Percentiles rank a stretch among this genome's conserved stretches.
phyloP scores from a whole-genome alignment of 2,113 vertebrate genomes.

The Colius striatus region DNA sequence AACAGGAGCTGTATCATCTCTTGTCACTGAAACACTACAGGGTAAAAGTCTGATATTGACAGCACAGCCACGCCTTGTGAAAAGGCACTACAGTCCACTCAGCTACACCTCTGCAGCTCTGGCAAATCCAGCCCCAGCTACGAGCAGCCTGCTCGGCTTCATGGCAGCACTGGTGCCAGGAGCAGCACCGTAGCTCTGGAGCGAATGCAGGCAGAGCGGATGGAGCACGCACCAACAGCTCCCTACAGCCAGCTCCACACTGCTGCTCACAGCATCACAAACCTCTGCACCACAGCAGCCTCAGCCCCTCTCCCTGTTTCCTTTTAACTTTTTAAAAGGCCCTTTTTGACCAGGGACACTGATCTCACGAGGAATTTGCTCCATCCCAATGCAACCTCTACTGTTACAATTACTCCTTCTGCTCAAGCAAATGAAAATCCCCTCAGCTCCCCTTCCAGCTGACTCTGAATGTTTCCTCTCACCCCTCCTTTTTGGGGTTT shows the following conservation, averaged over 20 bases:
- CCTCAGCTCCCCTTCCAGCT: neutral
- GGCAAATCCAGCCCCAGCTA: neutral
- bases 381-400: neutral
- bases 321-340: neutral
- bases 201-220: neutral
- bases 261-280: neutral
- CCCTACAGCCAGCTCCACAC: neutral
- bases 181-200: neutral
- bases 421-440: constrained; percentile 1
- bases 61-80: neutral
- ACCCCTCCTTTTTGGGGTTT: neutral
- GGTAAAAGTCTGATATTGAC: neutral
- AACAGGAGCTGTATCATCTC: neutral
- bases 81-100: neutral
- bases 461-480: neutral
- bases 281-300: neutral
- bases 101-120: neutral
- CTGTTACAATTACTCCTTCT: neutral
- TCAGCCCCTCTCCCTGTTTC: neutral
- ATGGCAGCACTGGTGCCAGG: accelerated
- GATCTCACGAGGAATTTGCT: neutral
- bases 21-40: neutral
- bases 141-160: neutral
- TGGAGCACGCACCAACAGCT: accelerated
- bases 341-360: neutral